Percentiles rank a stretch among this genome's conserved stretches.
Evolutionary conservation across 2,888 invertebrate species (phyloP).

Genomic region (Caenorhabditis sp.): DNA sequence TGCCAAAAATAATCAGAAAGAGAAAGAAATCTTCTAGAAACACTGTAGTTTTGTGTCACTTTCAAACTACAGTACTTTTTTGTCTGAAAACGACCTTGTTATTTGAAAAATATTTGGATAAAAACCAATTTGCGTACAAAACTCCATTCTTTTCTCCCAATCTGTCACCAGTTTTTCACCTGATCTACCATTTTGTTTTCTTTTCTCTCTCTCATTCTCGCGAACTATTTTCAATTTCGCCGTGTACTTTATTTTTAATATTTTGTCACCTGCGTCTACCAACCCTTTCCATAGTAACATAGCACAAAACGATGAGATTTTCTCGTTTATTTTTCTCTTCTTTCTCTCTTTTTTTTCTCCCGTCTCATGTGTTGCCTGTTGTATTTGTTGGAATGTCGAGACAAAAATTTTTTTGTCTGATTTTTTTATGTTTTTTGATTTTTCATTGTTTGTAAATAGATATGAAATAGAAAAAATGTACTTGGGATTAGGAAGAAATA

Average conservation of each 20-base stretch:
- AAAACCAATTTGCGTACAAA: too few species aligned
- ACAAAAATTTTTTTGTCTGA: background rate
- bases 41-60: too few species aligned
- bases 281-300: constrained; percentile 1
- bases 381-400: background rate
- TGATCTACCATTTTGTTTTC: background rate
- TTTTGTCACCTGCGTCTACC: background rate
- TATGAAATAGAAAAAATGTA: too few species aligned
- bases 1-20: too few species aligned
- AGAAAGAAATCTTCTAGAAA: too few species aligned
- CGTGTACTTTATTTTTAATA: background rate
- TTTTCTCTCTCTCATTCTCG: background rate
- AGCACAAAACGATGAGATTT: background rate
- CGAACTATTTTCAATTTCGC: background rate
- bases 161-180: background rate
- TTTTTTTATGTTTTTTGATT: background rate
- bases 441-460: background rate
- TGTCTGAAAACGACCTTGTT: too few species aligned
- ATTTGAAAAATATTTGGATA: too few species aligned
- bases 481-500: too few species aligned
- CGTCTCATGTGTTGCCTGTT: background rate
- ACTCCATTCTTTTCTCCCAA: background rate
- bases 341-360: background rate
- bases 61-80: too few species aligned
- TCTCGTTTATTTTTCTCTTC: background rate